Evolutionary conservation across 2,113 vertebrate species (phyloP).

Genomic region (Poeciliopsis retropinna): DNA sequence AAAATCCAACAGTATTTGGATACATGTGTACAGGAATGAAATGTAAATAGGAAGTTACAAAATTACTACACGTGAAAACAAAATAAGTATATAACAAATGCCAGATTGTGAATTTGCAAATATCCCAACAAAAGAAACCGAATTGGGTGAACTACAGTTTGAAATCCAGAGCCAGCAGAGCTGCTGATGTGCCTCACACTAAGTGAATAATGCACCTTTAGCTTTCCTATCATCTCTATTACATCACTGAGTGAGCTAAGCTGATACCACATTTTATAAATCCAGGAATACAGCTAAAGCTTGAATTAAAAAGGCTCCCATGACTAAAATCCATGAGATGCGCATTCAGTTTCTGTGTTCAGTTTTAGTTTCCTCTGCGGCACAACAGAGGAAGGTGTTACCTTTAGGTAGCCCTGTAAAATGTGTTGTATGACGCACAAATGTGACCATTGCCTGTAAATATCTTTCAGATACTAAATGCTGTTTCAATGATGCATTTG

Average conservation of each 20-base stretch:
- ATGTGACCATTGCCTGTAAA: background rate
- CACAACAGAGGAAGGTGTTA: background rate
- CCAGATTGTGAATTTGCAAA: no score
- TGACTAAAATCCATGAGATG: background rate
- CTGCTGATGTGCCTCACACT: slow-evolving; percentile 27
- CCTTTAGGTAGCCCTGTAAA: slow-evolving; percentile 8
- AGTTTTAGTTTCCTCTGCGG: no score
- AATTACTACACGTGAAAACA: no score
- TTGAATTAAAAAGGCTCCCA: background rate
- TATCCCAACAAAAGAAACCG: slow-evolving; percentile 3
- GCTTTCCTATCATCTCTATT: slow-evolving; percentile 40
- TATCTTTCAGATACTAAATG: background rate
- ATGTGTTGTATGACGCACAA: slow-evolving; percentile 1
- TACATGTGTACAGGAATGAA: background rate
- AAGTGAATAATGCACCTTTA: slow-evolving; percentile 20
- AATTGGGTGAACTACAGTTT: background rate
- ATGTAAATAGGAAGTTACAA: no score
- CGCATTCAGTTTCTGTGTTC: background rate
- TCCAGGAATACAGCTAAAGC: background rate
- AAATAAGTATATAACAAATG: no score
- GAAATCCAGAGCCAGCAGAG: slow-evolving; percentile 27
- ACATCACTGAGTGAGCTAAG: slow-evolving; percentile 31
- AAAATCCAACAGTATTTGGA: no score
- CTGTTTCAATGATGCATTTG: slow-evolving; percentile 28
- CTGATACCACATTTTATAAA: slow-evolving; percentile 1